Base-by-base conservation (phyloP, 2,113 vertebrate species). In the Chionodraco myersi region DNA sequence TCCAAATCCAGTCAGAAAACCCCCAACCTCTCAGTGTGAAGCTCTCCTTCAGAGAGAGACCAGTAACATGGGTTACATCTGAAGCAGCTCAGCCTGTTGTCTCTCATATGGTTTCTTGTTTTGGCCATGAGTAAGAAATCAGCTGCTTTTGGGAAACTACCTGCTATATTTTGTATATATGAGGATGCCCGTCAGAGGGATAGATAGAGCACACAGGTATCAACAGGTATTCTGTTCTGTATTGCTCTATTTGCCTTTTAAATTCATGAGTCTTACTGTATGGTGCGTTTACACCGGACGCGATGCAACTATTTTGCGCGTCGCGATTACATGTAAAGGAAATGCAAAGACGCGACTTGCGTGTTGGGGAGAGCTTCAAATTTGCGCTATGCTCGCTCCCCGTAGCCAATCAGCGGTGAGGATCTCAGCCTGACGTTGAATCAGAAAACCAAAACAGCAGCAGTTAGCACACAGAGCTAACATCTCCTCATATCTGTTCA, bases 1-100 rank as follows among this genome's bases (percentile, higher is more conserved):
- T 85, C 62, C 63, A 58, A 83, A 88, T 88, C 85, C 77, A 87
- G 86, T 87, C 84, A 75, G 63, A 86, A 81, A 65, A 77, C 58
- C 72, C 48, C 7, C 61, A 75, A 73, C 65, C 36, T 66, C 84
- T 85, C 78, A 57, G 83, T 58, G 74, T 70, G 85, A 85, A 80
- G 41, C 63, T 76, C 76, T 72, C 79, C 71, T 41, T 23, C 23
- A 79, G 64, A 69, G 56, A 69, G 48, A 60, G 41, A 36, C 68
- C 74, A 73, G 62, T 80, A 90, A 80, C 51, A 21, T 44, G 71
- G 53, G 75, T 65, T 41, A 64, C 67, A 70, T 74, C 74, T 76
- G 44, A 85, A 66, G 80, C 75, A 65, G 75, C 78, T 79, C 54
- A 49, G 82, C 82, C 67, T 16, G 65, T 89, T 84, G 83, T 78